Conservation (phyloP, 64 coral and sea anemone genomes). For the Stichodactyla mertensii region DNA sequence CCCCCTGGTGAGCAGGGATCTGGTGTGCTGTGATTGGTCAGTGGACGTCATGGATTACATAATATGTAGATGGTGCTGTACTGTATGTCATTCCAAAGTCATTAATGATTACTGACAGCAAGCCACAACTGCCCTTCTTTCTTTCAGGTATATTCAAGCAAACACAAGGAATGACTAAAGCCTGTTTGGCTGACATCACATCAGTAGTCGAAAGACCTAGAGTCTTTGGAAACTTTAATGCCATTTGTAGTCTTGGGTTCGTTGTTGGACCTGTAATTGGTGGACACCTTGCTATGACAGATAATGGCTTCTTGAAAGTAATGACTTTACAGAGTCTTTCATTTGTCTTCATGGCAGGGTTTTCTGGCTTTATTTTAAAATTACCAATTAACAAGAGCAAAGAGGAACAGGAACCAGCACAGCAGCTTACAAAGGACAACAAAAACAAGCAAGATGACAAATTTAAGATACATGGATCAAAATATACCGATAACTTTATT, state of each 20-base stretch:
- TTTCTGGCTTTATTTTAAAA: constrained; percentile 66
- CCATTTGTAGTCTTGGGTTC: constrained; percentile 83
- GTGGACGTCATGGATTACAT: too few species aligned
- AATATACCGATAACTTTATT: background rate
- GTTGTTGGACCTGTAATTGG: constrained; percentile 93
- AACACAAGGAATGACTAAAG: constrained; percentile 68
- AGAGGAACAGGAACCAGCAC: background rate
- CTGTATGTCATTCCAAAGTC: too few species aligned
- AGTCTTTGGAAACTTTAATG: constrained; percentile 93
- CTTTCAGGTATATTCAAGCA: constrained; percentile 88
- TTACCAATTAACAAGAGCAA: constrained; percentile 1
- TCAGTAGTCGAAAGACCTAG: constrained; percentile 49
- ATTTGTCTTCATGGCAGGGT: constrained; percentile 55
- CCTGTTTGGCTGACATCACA: constrained; percentile 78
- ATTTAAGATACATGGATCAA: background rate
- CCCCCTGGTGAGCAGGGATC: too few species aligned
- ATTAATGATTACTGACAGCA: background rate
- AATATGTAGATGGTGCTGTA: too few species aligned
- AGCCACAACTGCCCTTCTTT: background rate
- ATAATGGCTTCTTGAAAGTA: constrained; percentile 81
- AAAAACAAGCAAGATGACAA: background rate
- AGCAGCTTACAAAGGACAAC: background rate
- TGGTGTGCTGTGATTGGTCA: too few species aligned
- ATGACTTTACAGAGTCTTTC: constrained; percentile 40
- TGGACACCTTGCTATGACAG: constrained; percentile 78